A percentile compares a stretch with the other conserved stretches of the same genome.
Conservation (phyloP, 2,113 vertebrate species). For the Dryoscopus gambensis region DNA sequence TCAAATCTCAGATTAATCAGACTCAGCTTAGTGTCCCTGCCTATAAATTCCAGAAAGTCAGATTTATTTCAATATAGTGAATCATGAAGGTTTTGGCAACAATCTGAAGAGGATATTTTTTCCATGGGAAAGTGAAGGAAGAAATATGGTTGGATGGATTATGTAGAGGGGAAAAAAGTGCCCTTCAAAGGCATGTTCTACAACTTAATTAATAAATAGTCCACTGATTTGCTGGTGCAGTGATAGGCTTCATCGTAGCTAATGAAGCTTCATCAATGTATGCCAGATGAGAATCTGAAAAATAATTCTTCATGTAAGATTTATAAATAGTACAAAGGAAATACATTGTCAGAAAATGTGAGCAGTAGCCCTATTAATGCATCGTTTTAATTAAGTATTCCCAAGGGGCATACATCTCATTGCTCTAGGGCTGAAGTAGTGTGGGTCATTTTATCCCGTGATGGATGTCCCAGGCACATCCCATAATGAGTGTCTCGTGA, state of each 20-base stretch:
- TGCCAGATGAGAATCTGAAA: slow-evolving; percentile 18
- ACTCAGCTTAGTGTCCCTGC: background rate
- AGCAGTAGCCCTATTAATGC: slow-evolving; percentile 10
- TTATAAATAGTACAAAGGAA: slow-evolving; percentile 45
- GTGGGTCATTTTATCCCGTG: background rate
- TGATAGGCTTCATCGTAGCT: slow-evolving; percentile 7
- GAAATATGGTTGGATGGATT: background rate
- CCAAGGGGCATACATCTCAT: background rate
- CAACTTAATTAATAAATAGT: slow-evolving; percentile 46
- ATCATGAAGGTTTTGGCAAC: slow-evolving; percentile 1
- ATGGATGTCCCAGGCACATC: background rate
- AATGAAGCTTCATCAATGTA: slow-evolving; percentile 14
- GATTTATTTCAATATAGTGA: slow-evolving; percentile 13
- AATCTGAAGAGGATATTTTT: background rate
- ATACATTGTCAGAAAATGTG: slow-evolving; percentile 24
- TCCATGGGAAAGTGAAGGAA: background rate
- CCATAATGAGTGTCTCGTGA: background rate
- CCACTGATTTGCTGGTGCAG: slow-evolving; percentile 4
- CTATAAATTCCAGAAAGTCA: slow-evolving; percentile 24
- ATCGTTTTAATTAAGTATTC: slow-evolving; percentile 38
- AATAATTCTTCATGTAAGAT: background rate
- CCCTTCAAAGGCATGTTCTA: background rate
- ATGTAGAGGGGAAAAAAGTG: background rate
- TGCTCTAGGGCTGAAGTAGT: background rate
- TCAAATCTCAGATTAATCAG: slow-evolving; percentile 51